Base-by-base conservation (phyloP, 1,140 invertebrate genomes). In the Ladona fulva region DNA sequence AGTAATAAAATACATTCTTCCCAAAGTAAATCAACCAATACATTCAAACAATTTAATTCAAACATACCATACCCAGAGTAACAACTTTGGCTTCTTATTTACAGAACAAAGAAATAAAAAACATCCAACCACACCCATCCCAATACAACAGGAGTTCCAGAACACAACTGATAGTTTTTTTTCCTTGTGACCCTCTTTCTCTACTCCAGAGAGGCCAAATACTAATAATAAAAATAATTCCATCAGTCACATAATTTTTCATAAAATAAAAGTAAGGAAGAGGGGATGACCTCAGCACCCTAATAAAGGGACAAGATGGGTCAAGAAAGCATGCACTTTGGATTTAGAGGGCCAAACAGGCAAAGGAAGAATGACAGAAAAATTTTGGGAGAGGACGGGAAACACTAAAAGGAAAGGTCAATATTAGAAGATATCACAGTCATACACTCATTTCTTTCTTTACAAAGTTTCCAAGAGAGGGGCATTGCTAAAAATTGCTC, bases 11-110 rank as follows among this genome's bases (percentile, higher is more conserved):
- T 66, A 66, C 14, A 19, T 16, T 66, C 52, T 66, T 66, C 52
- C 52, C n/a, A 12, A 66, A 66, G 52, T 66, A 66, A 66, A 66
- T 22, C 52, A 66, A 66, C 52, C 52, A 66, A 66, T 66, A 66
- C 52, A 66, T 66, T 66, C 52, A 66, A 66, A 66, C 52, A 66
- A 12, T 66, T 66, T 66, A 66, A 66, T 66, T 66, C 52, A 66
- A 66, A 66, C 52, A 66, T 22, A 66, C 52, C 52, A 66, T 66
- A 66, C 52, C 52, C 52, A 66, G 14, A 66, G 52, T 66, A 66
- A 66, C 52, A 66, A 66, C 52, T 66, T 66, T 66, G 52, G 52
- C 52, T 66, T 66, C n/a, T 66, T 66, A 66, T 66, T 16, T 66
- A 66, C 52, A 66, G n/a, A 66, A 66, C 52, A 66, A 66, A 66